Evolutionary conservation across 1,140 invertebrate species (phyloP), one percentile per base, ranked within the genome.

Genomic region (Zaprionus tsacasi): DNA sequence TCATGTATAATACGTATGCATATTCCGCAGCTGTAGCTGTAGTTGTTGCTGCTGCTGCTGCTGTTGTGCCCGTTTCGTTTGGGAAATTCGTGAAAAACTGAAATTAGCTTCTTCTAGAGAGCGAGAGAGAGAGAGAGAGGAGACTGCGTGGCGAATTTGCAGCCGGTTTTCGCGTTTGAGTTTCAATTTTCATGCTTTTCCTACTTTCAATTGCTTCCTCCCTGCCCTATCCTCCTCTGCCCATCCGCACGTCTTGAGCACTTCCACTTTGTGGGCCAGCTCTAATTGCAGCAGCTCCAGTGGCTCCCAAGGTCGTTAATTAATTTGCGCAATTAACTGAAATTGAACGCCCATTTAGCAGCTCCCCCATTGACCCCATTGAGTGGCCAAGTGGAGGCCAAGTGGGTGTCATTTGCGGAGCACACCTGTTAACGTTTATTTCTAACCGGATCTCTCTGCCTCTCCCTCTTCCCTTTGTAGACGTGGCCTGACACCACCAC

Each of bases 401-500:
- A 12, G 6, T 30, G 40, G 58, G 58, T 60, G 38, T 60, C 40
- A 33, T 15, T 33, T 45, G 25, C 40, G n/a, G 10, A 56, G 36
- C 38, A 56, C 15, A 50, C 27, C 45, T 17, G 30, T 25, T 27
- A 48, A n/a, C 13, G 11, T 7, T 8, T 35, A 35, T 35, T 35
- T 35, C 40, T 45, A 15, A 45, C 40, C 30, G 30, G 38, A 7
- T 61, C 10, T 40, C 0, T 63, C 43, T 52, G 11, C 33, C 2
- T 10, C 40, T 15, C 13, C 11, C 35, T 30, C 21, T 40, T 3
- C 5, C 33, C 25, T 10, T 94, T 95, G 40, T 94, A 99, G 98
- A 92, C 95, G 98, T 92, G 99, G 98, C 59, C 93, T 99, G 78
- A 99, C 98, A 87, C 98, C 99, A 54, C 99, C 98, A 70, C 98